A percentile compares a stretch with the other conserved stretches of the same genome.
Conservation (phyloP, 2,797 vertebrate genomes). For the Holocentrus rufus region DNA sequence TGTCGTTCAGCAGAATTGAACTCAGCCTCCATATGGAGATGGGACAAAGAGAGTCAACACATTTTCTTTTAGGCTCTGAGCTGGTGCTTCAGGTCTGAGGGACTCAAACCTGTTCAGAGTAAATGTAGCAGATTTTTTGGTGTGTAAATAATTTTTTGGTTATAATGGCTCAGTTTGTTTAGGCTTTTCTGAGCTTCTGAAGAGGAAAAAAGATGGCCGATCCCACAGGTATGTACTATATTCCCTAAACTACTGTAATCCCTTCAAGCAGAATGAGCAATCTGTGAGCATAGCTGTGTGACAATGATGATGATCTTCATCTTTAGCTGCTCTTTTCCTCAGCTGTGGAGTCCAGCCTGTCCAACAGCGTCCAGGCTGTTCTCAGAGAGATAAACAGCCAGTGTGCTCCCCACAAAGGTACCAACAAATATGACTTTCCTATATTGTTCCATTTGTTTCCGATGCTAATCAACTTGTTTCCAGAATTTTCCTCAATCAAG, state of each 20-base stretch:
- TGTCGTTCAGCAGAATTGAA: too few relatives aligned
- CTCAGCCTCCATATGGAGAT: too few relatives aligned
- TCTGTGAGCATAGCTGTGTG: too few relatives aligned
- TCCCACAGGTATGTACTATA: slow-evolving; percentile 15
- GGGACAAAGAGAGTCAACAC: neutral
- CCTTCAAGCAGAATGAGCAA: too few relatives aligned
- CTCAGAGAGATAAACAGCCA: slow-evolving; percentile 83
- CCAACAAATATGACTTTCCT: too few relatives aligned
- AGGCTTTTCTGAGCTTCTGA: neutral
- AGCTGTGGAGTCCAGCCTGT: slow-evolving; percentile 81
- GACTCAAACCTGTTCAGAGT: too few relatives aligned
- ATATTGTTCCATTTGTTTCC: too few relatives aligned
- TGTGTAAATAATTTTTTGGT: neutral
- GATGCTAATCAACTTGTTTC: too few relatives aligned
- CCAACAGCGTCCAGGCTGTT: slow-evolving; percentile 82
- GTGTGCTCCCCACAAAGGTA: slow-evolving; percentile 79
- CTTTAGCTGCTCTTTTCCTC: slow-evolving; percentile 23
- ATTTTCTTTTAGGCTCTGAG: neutral
- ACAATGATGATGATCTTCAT: neutral
- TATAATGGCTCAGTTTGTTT: neutral
- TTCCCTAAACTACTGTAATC: too few relatives aligned
- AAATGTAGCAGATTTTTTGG: neutral
- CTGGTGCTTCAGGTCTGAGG: too few relatives aligned
- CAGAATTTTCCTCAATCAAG: too few relatives aligned
- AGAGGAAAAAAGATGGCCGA: slow-evolving; percentile 17